A percentile compares a stretch with the other conserved stretches of the same genome.
These are phyloP conservation scores for Spilosoma lubricipeda DNA, from an alignment of 2,888 invertebrate genomes.

Conservation along the genomic window DNA sequence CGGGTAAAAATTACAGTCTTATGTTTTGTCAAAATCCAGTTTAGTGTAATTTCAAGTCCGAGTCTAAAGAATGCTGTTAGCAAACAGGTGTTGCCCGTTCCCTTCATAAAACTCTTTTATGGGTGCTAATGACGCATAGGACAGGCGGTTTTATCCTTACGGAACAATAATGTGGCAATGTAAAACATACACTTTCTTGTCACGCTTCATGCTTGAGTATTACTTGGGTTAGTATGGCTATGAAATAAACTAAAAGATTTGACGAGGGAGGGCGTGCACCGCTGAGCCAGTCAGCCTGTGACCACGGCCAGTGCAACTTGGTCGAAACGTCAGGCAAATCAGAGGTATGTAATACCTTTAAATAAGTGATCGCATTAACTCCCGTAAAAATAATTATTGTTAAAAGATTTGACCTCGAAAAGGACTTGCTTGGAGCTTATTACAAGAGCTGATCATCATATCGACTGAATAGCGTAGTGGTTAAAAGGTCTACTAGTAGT, in stretches of 20 bases:
- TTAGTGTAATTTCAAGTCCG: not conserved
- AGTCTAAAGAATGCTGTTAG: not conserved
- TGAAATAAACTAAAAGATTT: not conserved
- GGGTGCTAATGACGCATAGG: not conserved
- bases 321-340: no score
- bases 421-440: not conserved
- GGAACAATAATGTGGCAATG: conserved; percentile 2
- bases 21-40: not conserved
- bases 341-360: no score
- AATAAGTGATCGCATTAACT: no score
- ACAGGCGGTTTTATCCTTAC: conserved; percentile 4
- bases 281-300: no score
- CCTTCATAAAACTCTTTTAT: conserved; percentile 3
- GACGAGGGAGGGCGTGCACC: no score
- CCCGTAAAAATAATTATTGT: no score
- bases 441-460: no score
- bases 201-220: not conserved
- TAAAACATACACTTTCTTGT: conserved; percentile 5
- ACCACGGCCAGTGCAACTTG: no score
- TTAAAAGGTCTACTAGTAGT: no score
- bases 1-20: no score
- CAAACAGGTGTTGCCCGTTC: conserved; percentile 7
- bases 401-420: not conserved
- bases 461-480: no score
- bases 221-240: not conserved